These are phyloP conservation scores for Brachyptera putata DNA, from an alignment of 2,888 invertebrate species.

Conservation along the genomic window DNA sequence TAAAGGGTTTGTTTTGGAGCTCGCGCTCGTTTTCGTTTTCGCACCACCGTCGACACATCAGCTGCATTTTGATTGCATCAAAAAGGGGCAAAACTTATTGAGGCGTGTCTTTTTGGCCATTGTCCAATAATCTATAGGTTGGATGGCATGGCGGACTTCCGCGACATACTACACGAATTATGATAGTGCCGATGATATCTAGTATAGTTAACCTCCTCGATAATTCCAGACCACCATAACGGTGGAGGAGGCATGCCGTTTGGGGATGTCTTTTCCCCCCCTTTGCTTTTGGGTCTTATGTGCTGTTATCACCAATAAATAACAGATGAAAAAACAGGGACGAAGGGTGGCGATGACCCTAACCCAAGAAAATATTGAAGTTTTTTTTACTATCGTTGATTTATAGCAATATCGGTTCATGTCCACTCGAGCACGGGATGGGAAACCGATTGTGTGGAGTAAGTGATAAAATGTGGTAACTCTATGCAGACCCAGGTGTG, in stretches of 20 bases:
- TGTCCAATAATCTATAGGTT: background rate
- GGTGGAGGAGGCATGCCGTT: no score
- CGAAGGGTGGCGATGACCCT: slow-evolving; percentile 26
- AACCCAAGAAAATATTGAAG: slow-evolving; percentile 25
- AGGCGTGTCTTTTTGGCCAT: background rate
- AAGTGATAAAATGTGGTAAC: background rate
- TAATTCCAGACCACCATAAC: no score
- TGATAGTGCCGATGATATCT: slow-evolving; percentile 28
- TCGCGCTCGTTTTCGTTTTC: no score
- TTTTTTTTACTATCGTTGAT: slow-evolving; percentile 22
- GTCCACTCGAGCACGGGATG: slow-evolving; percentile 22
- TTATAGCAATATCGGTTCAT: slow-evolving; percentile 27
- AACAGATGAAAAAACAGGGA: slow-evolving; percentile 30
- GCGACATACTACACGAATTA: slow-evolving; percentile 20
- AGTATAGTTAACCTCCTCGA: slow-evolving; percentile 23
- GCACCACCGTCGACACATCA: no score
- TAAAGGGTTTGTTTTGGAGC: no score
- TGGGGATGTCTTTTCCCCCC: slow-evolving; percentile 10
- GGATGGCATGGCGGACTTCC: background rate
- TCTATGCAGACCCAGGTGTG: background rate
- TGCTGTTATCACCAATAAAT: slow-evolving; percentile 34
- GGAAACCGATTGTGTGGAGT: slow-evolving; percentile 15
- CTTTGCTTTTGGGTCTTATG: slow-evolving; percentile 28
- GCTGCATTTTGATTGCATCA: slow-evolving; percentile 9
- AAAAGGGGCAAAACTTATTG: background rate